A percentile compares a stretch with the other conserved stretches of the same genome.
These are phyloP conservation scores for Chloroceryle inda DNA, from an alignment of 2,797 vertebrate species.

Conservation along the genomic window DNA sequence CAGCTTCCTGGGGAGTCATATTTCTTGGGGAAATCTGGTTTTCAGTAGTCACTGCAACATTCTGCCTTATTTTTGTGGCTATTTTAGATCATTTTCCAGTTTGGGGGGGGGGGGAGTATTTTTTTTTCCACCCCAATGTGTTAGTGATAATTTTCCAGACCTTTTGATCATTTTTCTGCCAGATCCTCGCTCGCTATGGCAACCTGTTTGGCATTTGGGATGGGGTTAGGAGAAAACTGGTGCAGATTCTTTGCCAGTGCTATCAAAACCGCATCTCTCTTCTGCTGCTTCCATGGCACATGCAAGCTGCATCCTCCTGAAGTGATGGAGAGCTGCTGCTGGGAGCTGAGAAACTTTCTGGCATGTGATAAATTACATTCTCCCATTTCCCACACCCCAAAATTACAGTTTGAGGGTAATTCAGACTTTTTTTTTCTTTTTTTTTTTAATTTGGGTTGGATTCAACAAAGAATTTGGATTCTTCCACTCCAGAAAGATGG, in stretches of 20 bases:
- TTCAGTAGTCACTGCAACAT: neutral
- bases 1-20: neutral
- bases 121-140: neutral
- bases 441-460: neutral
- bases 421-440: neutral
- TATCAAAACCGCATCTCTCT: neutral
- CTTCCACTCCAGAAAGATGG: neutral
- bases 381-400: neutral
- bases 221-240: conserved; percentile 45
- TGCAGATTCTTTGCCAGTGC: neutral
- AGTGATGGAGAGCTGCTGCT: conserved; percentile 58
- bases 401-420: neutral
- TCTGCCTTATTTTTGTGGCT: neutral
- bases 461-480: neutral
- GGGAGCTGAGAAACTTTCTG: conserved; percentile 57
- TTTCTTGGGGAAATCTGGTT: neutral
- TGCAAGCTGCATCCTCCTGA: conserved; percentile 14
- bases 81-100: neutral
- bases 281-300: neutral
- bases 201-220: conserved; percentile 26
- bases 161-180: conserved; percentile 10
- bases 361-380: conserved; percentile 51
- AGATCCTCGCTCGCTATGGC: neutral
- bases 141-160: conserved; percentile 47
- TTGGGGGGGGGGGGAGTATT: neutral